These are phyloP conservation scores for Cervus canadensis DNA, from an alignment of 2,113 vertebrate species.

Conservation along the genomic window DNA sequence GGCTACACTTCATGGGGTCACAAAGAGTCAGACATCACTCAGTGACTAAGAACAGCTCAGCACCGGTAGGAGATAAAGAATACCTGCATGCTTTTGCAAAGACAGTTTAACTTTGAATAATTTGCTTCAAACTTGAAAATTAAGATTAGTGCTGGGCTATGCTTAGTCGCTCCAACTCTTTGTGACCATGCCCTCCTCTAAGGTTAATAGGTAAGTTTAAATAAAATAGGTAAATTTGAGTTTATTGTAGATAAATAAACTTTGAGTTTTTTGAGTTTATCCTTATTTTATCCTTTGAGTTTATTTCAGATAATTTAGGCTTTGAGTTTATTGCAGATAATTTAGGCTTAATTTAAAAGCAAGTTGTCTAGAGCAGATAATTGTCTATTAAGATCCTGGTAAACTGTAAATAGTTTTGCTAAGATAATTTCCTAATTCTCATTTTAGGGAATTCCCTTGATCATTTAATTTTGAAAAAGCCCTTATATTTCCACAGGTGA, in stretches of 20 bases:
- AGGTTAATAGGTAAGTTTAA: not conserved
- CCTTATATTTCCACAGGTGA: conserved; percentile 12
- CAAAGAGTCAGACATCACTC: not conserved
- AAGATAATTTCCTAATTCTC: not conserved
- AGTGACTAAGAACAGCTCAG: not conserved
- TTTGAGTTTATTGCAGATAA: conserved; percentile 12
- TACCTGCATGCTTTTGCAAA: not conserved
- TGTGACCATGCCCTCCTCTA: not conserved
- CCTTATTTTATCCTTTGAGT: not conserved
- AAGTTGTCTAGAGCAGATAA: not conserved
- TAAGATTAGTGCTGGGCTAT: not conserved
- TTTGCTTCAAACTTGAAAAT: not conserved
- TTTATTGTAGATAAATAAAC: not conserved
- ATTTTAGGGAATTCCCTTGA: conserved; percentile 9
- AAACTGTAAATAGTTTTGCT: not conserved
- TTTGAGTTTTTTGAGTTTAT: not conserved
- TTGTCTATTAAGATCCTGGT: not conserved
- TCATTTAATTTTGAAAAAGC: conserved; percentile 37
- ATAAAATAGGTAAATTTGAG: not conserved
- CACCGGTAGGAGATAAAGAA: not conserved
- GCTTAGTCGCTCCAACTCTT: not conserved
- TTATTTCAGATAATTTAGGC: not conserved
- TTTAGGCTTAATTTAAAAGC: not conserved
- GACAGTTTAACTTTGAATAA: not conserved
- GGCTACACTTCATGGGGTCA: not conserved